These are phyloP conservation scores for Rhingia rostrata DNA, from an alignment of 2,888 invertebrate genomes.

Conservation along the genomic window DNA sequence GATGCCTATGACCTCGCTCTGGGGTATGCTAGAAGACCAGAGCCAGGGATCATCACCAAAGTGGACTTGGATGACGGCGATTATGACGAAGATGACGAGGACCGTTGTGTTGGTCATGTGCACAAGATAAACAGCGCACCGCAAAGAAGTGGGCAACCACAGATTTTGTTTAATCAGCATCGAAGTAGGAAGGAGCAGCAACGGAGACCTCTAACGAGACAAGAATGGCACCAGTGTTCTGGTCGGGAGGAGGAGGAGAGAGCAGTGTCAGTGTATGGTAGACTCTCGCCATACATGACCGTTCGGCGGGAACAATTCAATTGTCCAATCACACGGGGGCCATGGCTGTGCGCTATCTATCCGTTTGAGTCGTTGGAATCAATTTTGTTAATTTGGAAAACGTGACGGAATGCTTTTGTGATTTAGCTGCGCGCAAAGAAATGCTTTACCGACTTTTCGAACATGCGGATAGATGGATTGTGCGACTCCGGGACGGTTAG, in stretches of 20 bases:
- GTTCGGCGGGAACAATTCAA: slow-evolving; percentile 60
- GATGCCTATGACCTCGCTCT: slow-evolving; percentile 67
- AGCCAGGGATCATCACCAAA: slow-evolving; percentile 50
- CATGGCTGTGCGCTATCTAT: slow-evolving; percentile 24
- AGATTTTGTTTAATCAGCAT: slow-evolving; percentile 40
- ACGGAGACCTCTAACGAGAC: slow-evolving; percentile 49
- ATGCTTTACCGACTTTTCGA: slow-evolving; percentile 43
- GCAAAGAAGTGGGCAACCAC: neutral
- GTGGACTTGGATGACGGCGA: slow-evolving; percentile 60
- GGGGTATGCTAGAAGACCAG: slow-evolving; percentile 37
- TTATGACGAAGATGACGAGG: slow-evolving; percentile 62
- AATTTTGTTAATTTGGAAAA: slow-evolving; percentile 80
- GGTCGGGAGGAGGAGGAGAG: slow-evolving; percentile 18
- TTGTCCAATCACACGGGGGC: slow-evolving; percentile 60
- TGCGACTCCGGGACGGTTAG: neutral
- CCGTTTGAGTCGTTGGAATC: slow-evolving; percentile 73
- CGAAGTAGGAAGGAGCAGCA: slow-evolving; percentile 31
- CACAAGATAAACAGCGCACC: slow-evolving; percentile 19
- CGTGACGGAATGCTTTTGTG: slow-evolving; percentile 78
- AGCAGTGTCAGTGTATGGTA: slow-evolving; percentile 27
- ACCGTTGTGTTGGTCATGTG: slow-evolving; percentile 66
- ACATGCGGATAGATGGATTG: slow-evolving; percentile 1
- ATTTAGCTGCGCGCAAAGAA: slow-evolving; percentile 48
- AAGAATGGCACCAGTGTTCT: slow-evolving; percentile 18
- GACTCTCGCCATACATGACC: slow-evolving; percentile 1